A percentile compares a stretch with the other conserved stretches of the same genome.
phyloP scores from a whole-genome alignment of 1,140 invertebrate genomes.

The Trachymyrmex septentrionalis region DNA sequence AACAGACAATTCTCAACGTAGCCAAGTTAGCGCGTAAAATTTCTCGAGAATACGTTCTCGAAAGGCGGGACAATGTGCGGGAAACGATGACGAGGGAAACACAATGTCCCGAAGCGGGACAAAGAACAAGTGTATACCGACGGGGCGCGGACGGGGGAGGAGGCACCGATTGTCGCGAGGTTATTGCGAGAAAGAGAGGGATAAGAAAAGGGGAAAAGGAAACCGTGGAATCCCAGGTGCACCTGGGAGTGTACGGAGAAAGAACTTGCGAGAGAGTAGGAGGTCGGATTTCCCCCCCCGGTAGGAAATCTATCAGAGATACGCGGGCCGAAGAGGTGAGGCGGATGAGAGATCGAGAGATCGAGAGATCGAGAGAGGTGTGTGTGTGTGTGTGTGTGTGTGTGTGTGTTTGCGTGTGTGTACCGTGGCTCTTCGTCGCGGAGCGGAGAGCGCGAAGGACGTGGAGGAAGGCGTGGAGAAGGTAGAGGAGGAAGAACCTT shows the following conservation, averaged over 20 bases:
- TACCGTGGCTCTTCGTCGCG: not conserved
- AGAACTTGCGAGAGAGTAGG: not conserved
- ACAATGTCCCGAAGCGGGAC: slow-evolving; percentile 35
- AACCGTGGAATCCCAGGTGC: slow-evolving; percentile 28
- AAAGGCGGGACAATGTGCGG: not conserved
- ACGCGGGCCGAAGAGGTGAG: not conserved
- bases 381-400: not conserved
- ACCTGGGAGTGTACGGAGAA: slow-evolving; percentile 42
- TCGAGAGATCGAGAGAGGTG: not conserved
- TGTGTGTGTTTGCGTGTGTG: not conserved
- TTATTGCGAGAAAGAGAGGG: slow-evolving; percentile 1
- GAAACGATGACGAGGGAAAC: not conserved
- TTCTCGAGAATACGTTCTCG: slow-evolving; percentile 21
- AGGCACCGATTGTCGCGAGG: not conserved
- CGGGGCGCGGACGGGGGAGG: not conserved
- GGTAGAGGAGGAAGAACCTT: slow-evolving; percentile 32
- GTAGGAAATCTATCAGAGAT: not conserved
- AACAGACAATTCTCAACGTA: not conserved
- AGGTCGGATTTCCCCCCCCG: slow-evolving; percentile 53
- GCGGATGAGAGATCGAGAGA: not conserved
- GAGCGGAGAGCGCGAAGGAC: not conserved
- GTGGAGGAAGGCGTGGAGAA: slow-evolving; percentile 26
- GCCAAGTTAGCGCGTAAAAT: not conserved
- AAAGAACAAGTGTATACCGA: not conserved
- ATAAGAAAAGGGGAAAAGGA: slow-evolving; percentile 21